phyloP scores from a whole-genome alignment of 2,888 invertebrate species.

The Stenotaenia linearis region DNA sequence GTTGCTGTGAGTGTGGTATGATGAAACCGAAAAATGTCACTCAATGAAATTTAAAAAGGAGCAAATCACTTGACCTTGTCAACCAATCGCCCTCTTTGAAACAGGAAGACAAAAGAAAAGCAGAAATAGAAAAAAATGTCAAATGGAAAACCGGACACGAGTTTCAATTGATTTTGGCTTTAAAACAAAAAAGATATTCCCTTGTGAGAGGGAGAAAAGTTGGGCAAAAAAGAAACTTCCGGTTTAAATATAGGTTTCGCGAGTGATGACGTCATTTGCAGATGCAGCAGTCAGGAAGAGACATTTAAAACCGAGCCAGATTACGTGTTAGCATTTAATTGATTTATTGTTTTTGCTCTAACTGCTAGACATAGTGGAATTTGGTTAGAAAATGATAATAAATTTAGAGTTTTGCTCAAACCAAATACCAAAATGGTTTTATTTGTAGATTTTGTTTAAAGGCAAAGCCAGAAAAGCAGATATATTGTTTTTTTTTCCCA shows the following conservation, averaged over 20 bases:
- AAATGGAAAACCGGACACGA: background rate
- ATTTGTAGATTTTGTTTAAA: too few species aligned
- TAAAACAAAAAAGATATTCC: background rate
- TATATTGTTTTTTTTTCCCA: too few species aligned
- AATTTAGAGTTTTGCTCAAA: too few species aligned
- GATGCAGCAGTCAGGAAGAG: background rate
- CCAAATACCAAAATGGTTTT: too few species aligned
- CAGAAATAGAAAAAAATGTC: background rate
- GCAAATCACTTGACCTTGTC: constrained; percentile 1
- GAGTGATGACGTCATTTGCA: background rate
- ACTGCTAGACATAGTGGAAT: too few species aligned
- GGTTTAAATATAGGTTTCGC: background rate
- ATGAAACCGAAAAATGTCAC: background rate
- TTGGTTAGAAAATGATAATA: too few species aligned
- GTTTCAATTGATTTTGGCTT: background rate
- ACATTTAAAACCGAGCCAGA: background rate
- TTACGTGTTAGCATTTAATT: background rate
- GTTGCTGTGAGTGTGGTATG: background rate
- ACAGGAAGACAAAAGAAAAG: background rate
- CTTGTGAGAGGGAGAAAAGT: background rate
- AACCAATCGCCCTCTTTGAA: background rate
- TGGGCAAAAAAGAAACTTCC: background rate
- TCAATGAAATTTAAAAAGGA: background rate
- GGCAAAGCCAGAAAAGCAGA: too few species aligned
- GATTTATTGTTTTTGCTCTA: background rate